Conservation (phyloP, 2,888 invertebrate genomes). For the Sericinus montela region DNA sequence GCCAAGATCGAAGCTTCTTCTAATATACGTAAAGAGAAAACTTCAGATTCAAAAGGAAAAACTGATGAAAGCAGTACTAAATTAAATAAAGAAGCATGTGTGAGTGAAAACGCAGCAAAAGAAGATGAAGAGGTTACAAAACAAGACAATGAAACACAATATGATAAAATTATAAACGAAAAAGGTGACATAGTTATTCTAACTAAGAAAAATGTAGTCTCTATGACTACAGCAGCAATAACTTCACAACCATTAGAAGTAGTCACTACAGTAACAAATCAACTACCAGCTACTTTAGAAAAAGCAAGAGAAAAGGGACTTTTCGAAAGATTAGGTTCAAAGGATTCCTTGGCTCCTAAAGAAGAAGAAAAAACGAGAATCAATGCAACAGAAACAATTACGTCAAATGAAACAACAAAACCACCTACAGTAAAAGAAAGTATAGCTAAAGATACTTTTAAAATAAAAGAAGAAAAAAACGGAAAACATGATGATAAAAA, state of each 20-base stretch:
- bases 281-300: conserved; percentile 67
- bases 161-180: conserved; percentile 62
- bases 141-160: conserved; percentile 72
- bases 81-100: conserved; percentile 22
- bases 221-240: conserved; percentile 80
- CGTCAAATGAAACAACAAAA: conserved; percentile 26
- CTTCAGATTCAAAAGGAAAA: conserved; percentile 19
- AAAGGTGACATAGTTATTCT: conserved; percentile 65
- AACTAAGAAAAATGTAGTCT: conserved; percentile 72
- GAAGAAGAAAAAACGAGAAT: conserved; percentile 40
- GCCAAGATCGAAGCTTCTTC: conserved; percentile 32
- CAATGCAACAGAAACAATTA: conserved; percentile 28
- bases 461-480: conserved; percentile 35
- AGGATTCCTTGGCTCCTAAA: conserved; percentile 64
- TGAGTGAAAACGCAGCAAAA: conserved; percentile 23
- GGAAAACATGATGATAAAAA: conserved; percentile 49
- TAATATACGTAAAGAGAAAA: background rate
- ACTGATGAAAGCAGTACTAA: conserved; percentile 10
- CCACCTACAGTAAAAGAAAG: conserved; percentile 24
- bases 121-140: conserved; percentile 48
- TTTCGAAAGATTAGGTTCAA: conserved; percentile 67
- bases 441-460: conserved; percentile 20
- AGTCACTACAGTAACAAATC: conserved; percentile 76
- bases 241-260: conserved; percentile 77
- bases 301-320: conserved; percentile 72